A percentile compares a stretch with the other conserved stretches of the same genome.
These are phyloP conservation scores for Leptinotarsa texana DNA, from an alignment of 1,140 invertebrate genomes.

Conservation along the genomic window DNA sequence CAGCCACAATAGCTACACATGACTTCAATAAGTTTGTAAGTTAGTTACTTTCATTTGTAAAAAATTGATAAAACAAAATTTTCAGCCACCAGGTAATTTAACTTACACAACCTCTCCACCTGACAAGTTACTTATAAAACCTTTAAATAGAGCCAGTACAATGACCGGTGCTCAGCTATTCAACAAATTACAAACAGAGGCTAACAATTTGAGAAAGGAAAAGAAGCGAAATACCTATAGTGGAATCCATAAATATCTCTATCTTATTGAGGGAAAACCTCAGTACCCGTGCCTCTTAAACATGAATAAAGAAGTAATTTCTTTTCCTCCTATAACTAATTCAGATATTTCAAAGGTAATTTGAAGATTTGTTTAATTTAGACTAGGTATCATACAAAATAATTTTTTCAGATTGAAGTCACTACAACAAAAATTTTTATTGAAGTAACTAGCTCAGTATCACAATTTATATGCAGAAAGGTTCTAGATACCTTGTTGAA, in stretches of 20 bases:
- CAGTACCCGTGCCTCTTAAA: conserved; percentile 74
- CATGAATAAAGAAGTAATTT: conserved; percentile 67
- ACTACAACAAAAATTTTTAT: conserved; percentile 71
- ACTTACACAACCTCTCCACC: conserved; percentile 69
- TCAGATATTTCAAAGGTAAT: conserved; percentile 75
- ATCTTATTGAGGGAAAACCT: conserved; percentile 74
- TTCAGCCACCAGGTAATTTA: conserved; percentile 60
- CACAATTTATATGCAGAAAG: conserved; percentile 68
- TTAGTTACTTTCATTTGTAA: background rate
- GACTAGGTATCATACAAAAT: background rate
- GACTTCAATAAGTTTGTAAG: conserved; percentile 70
- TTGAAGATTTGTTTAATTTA: background rate
- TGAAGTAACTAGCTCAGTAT: conserved; percentile 76
- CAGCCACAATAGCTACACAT: conserved; percentile 81
- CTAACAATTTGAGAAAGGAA: conserved; percentile 73
- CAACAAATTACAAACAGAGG: conserved; percentile 70
- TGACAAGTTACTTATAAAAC: conserved; percentile 65
- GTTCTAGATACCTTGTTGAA: conserved; percentile 70
- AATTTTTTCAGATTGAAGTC: conserved; percentile 60
- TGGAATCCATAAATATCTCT: conserved; percentile 80
- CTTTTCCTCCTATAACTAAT: conserved; percentile 84
- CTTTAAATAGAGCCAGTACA: conserved; percentile 64
- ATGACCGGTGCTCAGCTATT: conserved; percentile 70
- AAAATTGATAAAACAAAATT: conserved; percentile 16
- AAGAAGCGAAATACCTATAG: conserved; percentile 80